Evolutionary conservation across 2,888 invertebrate species (phyloP).

Genomic region (Tetheella fluctuosa): DNA sequence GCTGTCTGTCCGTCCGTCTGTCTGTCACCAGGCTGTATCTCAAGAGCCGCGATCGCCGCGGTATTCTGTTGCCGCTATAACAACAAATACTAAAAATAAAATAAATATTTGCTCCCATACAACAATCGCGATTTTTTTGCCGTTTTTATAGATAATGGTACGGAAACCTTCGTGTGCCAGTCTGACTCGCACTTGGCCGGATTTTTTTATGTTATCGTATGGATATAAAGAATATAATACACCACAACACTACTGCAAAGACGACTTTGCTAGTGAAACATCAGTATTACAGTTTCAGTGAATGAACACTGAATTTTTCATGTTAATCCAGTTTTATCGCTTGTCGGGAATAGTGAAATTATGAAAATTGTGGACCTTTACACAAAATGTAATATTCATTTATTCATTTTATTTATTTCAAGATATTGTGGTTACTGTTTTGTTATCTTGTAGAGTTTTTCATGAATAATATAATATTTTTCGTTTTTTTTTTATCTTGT

Average conservation of each 20-base stretch:
- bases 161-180: too few relatives aligned
- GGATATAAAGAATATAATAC: background rate
- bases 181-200: too few relatives aligned
- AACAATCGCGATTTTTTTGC: too few relatives aligned
- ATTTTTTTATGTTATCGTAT: background rate
- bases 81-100: too few relatives aligned
- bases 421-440: background rate
- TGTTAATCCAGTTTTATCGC: slow-evolving; percentile 3
- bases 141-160: too few relatives aligned
- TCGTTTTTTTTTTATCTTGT: too few relatives aligned
- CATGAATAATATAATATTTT: background rate
- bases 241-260: background rate
- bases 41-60: too few relatives aligned
- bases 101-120: too few relatives aligned
- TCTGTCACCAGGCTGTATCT: too few relatives aligned
- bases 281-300: slow-evolving; percentile 3
- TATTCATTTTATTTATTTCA: background rate
- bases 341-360: background rate
- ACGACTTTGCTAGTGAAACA: background rate
- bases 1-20: too few relatives aligned
- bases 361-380: background rate
- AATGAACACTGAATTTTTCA: slow-evolving; percentile 3
- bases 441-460: background rate
- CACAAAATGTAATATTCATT: background rate
- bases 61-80: too few relatives aligned